Evolutionary conservation across 2,113 vertebrate genomes (phyloP).

Genomic region (Macquaria ambigua): DNA sequence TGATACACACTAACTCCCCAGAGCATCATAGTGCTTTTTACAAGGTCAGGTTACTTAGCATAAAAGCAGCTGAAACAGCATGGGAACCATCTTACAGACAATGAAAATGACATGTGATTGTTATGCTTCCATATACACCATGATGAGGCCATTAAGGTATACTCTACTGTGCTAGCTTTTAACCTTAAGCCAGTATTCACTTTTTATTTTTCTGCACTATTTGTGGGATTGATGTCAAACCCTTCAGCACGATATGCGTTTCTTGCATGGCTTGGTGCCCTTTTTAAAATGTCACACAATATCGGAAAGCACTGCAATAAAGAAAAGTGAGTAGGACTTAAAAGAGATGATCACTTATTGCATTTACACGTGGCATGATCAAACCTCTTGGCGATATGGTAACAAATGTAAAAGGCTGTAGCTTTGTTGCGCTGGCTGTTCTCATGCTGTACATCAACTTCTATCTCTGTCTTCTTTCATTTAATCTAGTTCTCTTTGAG

Average conservation of each 20-base stretch:
- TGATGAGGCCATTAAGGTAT: constrained; percentile 38
- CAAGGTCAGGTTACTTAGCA: constrained; percentile 58
- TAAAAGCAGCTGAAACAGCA: constrained; percentile 57
- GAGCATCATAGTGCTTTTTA: constrained; percentile 47
- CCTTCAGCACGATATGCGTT: constrained; percentile 4
- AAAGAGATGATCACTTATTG: constrained; percentile 15
- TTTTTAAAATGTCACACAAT: constrained; percentile 40
- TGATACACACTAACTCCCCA: constrained; percentile 45
- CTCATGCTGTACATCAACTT: neutral
- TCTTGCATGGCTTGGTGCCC: neutral
- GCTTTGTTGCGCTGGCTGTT: neutral
- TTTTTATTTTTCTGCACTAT: constrained; percentile 43
- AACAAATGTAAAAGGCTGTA: neutral
- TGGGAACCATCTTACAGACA: constrained; percentile 11
- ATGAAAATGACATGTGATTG: constrained; percentile 56
- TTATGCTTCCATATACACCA: constrained; percentile 28
- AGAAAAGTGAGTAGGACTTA: neutral
- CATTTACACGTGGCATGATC: constrained; percentile 11
- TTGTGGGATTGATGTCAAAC: constrained; percentile 48
- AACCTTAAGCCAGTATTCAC: constrained; percentile 47
- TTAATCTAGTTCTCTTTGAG: neutral
- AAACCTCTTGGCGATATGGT: constrained; percentile 5
- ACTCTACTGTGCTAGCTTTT: constrained; percentile 49
- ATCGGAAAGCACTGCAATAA: constrained; percentile 7
- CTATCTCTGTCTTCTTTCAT: neutral